Evolutionary conservation across 2,113 vertebrate species (phyloP), one percentile per base, ranked within the genome.

Genomic region (Dascyllus trimaculatus): DNA sequence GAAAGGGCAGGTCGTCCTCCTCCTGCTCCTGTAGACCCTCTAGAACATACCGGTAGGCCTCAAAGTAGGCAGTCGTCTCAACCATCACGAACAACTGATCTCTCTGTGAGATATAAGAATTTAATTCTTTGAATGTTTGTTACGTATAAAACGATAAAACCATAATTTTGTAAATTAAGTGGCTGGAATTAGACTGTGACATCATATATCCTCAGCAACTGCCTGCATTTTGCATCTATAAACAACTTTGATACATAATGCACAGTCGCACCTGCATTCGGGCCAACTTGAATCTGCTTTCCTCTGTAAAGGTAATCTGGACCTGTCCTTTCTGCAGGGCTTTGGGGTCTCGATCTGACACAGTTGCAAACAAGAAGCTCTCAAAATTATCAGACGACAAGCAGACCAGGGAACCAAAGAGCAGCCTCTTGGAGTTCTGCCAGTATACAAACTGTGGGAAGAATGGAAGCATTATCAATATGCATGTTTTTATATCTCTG

Each of bases 11-110:
- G 2, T 95, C 93, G 38, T 95, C 93, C 70, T 94, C 95, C 22
- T 63, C 78, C 78, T 95, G 90, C 81, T 97, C 95, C 89, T 97
- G 93, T 32, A 99, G 91, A 11, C 97, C 97, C 73, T 98, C 96
- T 0, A 99, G 85, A 71, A 99, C 97, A 11, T 98, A 96, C 0
- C 95, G 91, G 82, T 97, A 99, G 49, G 97, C 97, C 82, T 99
- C 97, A 90, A 99, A 99, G 83, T 97, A 99, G 21, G 98, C 97
- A 0, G 96, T 95, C 57, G 97, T 98, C 88, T 99, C 97, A 46
- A 98, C 95, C 98, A 99, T 99, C 59, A 97, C 88, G 83, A 99
- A 99, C 58, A 92, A 91, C 64, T 95, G 95, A 10, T 93, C 94
- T 29, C 94, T 94, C 74, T 94, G 91, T 67, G 0, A 69, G 19